Conservation (phyloP, 2,888 invertebrate genomes). For the Ecliptopera silaceata region DNA sequence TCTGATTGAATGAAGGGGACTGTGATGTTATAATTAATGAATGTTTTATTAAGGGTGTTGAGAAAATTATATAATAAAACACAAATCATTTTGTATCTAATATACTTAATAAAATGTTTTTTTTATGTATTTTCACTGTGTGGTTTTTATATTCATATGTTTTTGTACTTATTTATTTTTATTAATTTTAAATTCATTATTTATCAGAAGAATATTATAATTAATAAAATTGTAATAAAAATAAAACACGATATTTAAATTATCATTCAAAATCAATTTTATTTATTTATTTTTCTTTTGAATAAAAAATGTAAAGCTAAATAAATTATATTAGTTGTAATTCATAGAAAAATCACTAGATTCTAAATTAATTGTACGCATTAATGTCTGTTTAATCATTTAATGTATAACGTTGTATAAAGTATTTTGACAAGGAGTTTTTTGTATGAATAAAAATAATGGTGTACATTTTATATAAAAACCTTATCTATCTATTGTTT, state of each 20-base stretch:
- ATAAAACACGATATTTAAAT: no score
- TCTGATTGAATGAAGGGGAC: constrained; percentile 17
- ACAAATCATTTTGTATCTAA: no score
- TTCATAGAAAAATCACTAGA: constrained; percentile 7
- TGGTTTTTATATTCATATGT: no score
- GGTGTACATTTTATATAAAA: constrained; percentile 64
- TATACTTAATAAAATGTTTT: no score
- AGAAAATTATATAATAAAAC: neutral
- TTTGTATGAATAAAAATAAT: constrained; percentile 63
- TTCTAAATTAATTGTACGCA: constrained; percentile 8
- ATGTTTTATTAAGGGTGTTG: constrained; percentile 2
- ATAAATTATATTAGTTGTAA: neutral
- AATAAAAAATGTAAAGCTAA: neutral
- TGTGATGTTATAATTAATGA: constrained; percentile 3
- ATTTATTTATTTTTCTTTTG: no score
- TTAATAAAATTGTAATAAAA: no score
- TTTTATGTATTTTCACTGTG: no score
- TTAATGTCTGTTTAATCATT: constrained; percentile 38
- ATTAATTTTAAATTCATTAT: no score
- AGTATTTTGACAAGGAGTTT: constrained; percentile 70
- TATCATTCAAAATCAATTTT: no score
- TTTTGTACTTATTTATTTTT: no score
- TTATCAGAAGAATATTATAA: no score
- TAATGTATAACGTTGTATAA: constrained; percentile 66
- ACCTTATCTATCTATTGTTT: constrained; percentile 45